Evolutionary conservation across 1,140 invertebrate species (phyloP).

Genomic region (Drosophila lacteicornis): DNA sequence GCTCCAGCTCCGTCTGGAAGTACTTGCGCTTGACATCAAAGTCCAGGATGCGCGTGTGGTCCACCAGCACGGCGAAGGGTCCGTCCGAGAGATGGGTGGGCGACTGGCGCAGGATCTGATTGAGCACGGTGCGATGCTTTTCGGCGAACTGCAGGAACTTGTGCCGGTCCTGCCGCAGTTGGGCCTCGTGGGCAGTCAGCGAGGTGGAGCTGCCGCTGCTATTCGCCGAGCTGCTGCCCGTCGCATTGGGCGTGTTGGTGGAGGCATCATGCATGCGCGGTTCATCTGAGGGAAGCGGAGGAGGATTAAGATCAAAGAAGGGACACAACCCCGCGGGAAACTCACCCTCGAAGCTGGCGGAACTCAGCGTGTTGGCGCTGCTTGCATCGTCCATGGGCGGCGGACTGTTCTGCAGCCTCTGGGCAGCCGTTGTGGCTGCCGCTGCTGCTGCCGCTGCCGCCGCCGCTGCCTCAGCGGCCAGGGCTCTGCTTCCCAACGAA

Average conservation of each 20-base stretch:
- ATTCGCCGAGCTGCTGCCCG: conserved; percentile 4
- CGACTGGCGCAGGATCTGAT: conserved; percentile 96
- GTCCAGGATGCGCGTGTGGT: conserved; percentile 95
- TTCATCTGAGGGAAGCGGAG: conserved; percentile 35
- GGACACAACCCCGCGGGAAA: background rate
- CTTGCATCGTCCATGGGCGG: conserved; percentile 54
- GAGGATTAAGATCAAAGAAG: background rate
- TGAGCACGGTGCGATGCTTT: conserved; percentile 95
- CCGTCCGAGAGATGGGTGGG: conserved; percentile 94
- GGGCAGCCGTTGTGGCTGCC: background rate
- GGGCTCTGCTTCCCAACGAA: background rate
- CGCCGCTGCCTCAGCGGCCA: background rate
- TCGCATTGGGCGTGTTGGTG: conserved; percentile 18
- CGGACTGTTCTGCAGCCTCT: conserved; percentile 40
- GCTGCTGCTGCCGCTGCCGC: conserved; percentile 3
- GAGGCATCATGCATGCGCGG: conserved; percentile 56
- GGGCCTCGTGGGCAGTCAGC: conserved; percentile 59
- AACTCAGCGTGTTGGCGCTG: conserved; percentile 44
- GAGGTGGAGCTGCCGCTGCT: conserved; percentile 2
- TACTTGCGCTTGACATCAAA: conserved; percentile 97
- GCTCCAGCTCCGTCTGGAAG: conserved; percentile 94
- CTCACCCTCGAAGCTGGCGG: conserved; percentile 53
- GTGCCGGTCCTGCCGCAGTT: conserved; percentile 86
- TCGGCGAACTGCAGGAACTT: conserved; percentile 95
- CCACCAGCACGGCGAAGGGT: conserved; percentile 95